phyloP scores from a whole-genome alignment of 35 echinoderm and acorn worm genomes.

The Nesometra sesokonis region DNA sequence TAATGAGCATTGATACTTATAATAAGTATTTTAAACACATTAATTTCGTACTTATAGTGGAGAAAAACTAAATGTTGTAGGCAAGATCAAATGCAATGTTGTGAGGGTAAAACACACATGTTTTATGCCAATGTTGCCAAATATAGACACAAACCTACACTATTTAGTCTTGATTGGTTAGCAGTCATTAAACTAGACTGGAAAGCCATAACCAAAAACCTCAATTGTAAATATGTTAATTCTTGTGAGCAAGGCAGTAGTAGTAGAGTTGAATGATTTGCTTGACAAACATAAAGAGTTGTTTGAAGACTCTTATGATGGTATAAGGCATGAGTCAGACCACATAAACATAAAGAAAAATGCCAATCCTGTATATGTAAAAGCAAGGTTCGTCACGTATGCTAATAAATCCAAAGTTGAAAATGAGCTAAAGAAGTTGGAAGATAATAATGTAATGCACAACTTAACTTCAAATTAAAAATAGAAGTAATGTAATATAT shows the following conservation, averaged over 20 bases:
- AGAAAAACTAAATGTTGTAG: neutral
- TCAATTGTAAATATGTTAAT: neutral
- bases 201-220: neutral
- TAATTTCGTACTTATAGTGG: neutral
- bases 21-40: neutral
- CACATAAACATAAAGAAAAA: conserved; percentile 23
- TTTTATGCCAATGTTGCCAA: neutral
- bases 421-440: conserved; percentile 31
- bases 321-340: neutral
- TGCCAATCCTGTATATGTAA: conserved; percentile 27
- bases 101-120: neutral
- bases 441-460: neutral
- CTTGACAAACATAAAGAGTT: neutral
- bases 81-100: neutral
- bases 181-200: neutral
- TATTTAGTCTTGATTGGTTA: neutral
- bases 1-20: neutral
- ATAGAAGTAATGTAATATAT: too few species aligned
- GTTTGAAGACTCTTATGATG: neutral
- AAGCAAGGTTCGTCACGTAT: conserved; percentile 53
- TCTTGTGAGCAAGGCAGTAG: too few species aligned
- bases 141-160: neutral
- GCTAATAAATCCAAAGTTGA: conserved; percentile 40
- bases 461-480: too few species aligned
- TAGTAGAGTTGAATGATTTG: neutral